These are phyloP conservation scores for Mycogona germanica DNA, from an alignment of 2,888 invertebrate genomes.

Conservation along the genomic window DNA sequence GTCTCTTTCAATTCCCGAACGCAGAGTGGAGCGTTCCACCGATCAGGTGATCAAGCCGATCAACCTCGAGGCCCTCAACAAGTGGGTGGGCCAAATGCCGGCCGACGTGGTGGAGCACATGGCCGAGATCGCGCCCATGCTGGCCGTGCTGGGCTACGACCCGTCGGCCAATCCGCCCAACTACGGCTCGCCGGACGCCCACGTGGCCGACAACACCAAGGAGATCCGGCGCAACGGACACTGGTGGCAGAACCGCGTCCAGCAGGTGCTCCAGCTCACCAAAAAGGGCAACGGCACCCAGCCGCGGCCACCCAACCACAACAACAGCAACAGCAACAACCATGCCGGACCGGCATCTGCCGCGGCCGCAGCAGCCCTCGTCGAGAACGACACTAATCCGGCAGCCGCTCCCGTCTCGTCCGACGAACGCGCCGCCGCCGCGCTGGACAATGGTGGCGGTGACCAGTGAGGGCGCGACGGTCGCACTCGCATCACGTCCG, in stretches of 20 bases:
- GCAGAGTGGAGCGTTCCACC: constrained; percentile 89
- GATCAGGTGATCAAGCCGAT: constrained; percentile 98
- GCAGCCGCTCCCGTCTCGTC: no score
- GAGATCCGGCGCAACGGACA: constrained; percentile 34
- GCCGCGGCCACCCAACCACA: no score
- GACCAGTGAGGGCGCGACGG: no score
- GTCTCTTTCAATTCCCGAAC: constrained; percentile 26
- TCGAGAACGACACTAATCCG: no score
- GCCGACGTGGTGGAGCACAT: constrained; percentile 84
- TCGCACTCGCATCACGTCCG: no score
- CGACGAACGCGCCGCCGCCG: no score
- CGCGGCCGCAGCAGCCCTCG: not conserved
- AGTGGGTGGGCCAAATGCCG: constrained; percentile 41
- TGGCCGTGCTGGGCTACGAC: constrained; percentile 80
- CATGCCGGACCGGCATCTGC: not conserved
- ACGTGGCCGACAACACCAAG: constrained; percentile 45
- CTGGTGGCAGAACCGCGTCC: constrained; percentile 30
- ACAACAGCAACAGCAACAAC: no score
- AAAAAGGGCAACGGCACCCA: no score
- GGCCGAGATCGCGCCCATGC: constrained; percentile 89
- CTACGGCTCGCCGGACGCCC: constrained; percentile 72
- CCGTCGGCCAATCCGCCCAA: constrained; percentile 91
- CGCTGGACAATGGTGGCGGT: no score
- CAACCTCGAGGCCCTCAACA: constrained; percentile 68
- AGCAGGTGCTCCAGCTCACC: constrained; percentile 23